These are phyloP conservation scores for Lophochroa leadbeateri DNA, from an alignment of 2,113 vertebrate genomes.

Conservation along the genomic window DNA sequence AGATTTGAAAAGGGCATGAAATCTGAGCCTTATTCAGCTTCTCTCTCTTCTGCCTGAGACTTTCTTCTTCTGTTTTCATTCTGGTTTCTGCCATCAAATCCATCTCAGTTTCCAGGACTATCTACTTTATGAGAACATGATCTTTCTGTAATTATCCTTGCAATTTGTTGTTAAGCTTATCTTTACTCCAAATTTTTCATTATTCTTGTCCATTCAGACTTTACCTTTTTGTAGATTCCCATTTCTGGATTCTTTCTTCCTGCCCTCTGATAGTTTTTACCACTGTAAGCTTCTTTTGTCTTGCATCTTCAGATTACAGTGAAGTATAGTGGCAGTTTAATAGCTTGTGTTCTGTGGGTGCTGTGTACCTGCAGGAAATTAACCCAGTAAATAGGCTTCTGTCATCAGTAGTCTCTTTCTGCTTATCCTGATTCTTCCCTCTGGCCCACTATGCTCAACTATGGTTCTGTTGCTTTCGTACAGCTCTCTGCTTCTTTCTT, in stretches of 20 bases:
- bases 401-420: background rate
- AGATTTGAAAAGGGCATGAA: background rate
- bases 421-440: background rate
- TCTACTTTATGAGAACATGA: background rate
- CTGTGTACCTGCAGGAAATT: background rate
- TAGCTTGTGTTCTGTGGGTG: background rate
- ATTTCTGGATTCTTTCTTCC: background rate
- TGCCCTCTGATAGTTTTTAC: background rate
- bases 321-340: background rate
- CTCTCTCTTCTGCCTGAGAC: background rate
- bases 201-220: background rate
- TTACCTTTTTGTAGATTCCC: background rate
- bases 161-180: background rate
- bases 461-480: background rate
- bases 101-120: background rate
- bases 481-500: background rate
- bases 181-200: background rate
- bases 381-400: background rate
- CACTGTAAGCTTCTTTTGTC: background rate
- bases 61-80: background rate
- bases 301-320: background rate
- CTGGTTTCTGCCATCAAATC: background rate
- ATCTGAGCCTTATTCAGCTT: background rate
- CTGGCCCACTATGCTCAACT: rapidly evolving
- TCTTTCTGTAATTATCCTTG: background rate